phyloP scores from a whole-genome alignment of 1,140 invertebrate genomes.

The Macrocentrus cingulum region DNA sequence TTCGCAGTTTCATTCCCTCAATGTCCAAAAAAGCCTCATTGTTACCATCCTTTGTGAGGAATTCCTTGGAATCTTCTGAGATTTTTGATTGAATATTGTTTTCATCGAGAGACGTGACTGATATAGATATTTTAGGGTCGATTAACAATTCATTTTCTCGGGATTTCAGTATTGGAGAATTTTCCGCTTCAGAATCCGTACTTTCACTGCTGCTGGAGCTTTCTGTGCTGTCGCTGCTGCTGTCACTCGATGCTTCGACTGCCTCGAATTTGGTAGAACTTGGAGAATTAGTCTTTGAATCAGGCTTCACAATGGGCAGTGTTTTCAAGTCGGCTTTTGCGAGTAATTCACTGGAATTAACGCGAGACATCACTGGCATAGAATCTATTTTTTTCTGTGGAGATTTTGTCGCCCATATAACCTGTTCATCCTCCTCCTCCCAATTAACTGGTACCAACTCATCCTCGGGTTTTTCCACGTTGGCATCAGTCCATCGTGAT shows the following conservation, averaged over 20 bases:
- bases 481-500: constrained; percentile 40
- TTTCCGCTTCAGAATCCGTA: constrained; percentile 7
- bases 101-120: not conserved
- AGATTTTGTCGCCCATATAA: constrained; percentile 41
- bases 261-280: constrained; percentile 46
- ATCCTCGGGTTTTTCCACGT: constrained; percentile 33
- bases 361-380: not conserved
- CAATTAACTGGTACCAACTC: constrained; percentile 46
- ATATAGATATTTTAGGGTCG: not conserved
- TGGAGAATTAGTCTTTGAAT: constrained; percentile 49
- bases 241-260: constrained; percentile 2
- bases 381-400: constrained; percentile 21
- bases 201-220: constrained; percentile 10
- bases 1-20: constrained; percentile 20
- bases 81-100: not conserved
- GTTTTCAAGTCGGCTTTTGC: not conserved
- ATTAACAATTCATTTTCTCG: not conserved
- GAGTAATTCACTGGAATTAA: not conserved
- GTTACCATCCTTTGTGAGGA: not conserved
- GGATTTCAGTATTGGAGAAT: not conserved
- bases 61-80: not conserved
- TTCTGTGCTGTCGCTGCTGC: constrained; percentile 21
- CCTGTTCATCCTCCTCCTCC: constrained; percentile 51
- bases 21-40: constrained; percentile 20
- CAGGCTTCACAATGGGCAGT: not conserved